Base-by-base conservation (phyloP, 2,797 vertebrate genomes). In the Adelosebastes latens region DNA sequence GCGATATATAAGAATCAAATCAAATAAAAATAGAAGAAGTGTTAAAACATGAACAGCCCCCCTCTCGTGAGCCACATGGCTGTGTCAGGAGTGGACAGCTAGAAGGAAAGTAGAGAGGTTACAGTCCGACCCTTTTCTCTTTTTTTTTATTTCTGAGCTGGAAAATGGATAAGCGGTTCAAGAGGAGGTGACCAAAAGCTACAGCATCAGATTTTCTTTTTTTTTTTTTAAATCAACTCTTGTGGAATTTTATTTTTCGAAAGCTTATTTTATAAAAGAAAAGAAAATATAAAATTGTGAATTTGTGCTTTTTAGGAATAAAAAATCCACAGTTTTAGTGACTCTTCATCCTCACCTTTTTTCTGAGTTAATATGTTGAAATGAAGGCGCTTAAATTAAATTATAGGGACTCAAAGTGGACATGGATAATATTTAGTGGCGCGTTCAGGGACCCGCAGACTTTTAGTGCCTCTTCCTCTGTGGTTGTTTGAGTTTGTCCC, bases 1-100 rank as follows among this genome's bases (percentile, higher is more conserved):
- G 81, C 79, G 90, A 89, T 94, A 93, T 94, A 93, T 93, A 83
- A 88, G 93, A 89, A 92, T 90, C 79, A 83, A 89, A 90, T 90
- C 76, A 87, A 89, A 90, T 88, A 81, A 91, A 89, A 91, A 90
- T 89, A 89, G 81, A 89, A 89, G 69, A 89, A 88, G 67, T 84
- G 89, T 92, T 88, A 85, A 93, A 91, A 87, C 83, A 78, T 63
- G 91, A 88, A 88, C 93, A 94, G 49, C 72, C 61, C 67, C 64
- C 62, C 69, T 77, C 58, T 9, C 20, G 72, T 34, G 85, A 77
- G 72, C 68, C 79, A 75, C 85, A 71, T 53, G 81, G 53, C 64
- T 65, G 83, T 87, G 90, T 88, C 87, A 87, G 72, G 75, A 83
- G 81, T 87, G 90, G 84, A 85, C 83, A 82, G 81, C 62, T 53